Conservation (phyloP, 1,140 invertebrate genomes). For the Copidosoma floridanum region DNA sequence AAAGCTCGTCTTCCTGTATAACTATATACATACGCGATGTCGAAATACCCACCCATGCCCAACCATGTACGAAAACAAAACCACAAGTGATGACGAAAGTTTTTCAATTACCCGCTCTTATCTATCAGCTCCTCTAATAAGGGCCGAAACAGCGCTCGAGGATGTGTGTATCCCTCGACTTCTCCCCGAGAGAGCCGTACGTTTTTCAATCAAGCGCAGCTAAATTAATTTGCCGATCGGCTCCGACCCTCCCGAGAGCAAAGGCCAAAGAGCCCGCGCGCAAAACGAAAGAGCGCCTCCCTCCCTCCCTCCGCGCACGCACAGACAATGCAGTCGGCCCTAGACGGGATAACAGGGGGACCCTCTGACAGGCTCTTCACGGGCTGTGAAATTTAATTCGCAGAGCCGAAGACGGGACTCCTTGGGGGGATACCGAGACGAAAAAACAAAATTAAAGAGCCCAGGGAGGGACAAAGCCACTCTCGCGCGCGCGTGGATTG, state of each 20-base stretch:
- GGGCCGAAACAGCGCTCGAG: neutral
- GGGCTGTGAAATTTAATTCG: slow-evolving; percentile 50
- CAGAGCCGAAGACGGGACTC: slow-evolving; percentile 27
- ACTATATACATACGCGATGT: too few species aligned
- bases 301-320: too few species aligned
- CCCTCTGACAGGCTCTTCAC: slow-evolving; percentile 39
- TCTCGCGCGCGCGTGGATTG: neutral
- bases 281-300: too few species aligned
- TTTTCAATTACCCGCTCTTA: slow-evolving; percentile 19
- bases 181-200: slow-evolving; percentile 4
- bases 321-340: too few species aligned
- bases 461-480: slow-evolving; percentile 18
- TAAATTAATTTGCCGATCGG: slow-evolving; percentile 24
- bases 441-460: too few species aligned
- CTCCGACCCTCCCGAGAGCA: neutral
- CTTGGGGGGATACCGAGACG: too few species aligned
- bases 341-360: too few species aligned
- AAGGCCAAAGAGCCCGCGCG: neutral
- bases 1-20: too few species aligned
- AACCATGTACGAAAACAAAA: too few species aligned
- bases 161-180: neutral
- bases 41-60: too few species aligned
- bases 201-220: slow-evolving; percentile 20
- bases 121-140: slow-evolving; percentile 23
- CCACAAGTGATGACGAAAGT: too few species aligned